These are phyloP conservation scores for Craterocephalus amniculus DNA, from an alignment of 2,797 vertebrate genomes.

Conservation along the genomic window DNA sequence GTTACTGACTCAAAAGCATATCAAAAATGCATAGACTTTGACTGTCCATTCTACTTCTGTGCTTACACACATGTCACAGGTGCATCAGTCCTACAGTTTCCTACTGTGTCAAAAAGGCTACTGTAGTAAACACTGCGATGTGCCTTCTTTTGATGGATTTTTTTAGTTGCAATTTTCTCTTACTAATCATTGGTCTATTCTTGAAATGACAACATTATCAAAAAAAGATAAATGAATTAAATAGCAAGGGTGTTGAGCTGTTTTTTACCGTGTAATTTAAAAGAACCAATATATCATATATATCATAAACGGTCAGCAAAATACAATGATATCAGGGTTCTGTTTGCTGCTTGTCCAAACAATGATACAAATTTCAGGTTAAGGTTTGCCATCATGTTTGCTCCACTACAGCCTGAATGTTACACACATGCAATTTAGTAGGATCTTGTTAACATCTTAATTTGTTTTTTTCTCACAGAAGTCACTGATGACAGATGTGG, in stretches of 20 bases:
- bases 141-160: too few relatives aligned
- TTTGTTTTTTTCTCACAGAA: slow-evolving; percentile 1
- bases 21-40: too few relatives aligned
- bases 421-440: slow-evolving; percentile 1
- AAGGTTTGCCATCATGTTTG: not conserved
- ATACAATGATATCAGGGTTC: not conserved
- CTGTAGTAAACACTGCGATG: too few relatives aligned
- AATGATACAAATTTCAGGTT: not conserved
- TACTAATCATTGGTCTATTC: too few relatives aligned
- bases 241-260: too few relatives aligned
- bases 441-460: slow-evolving; percentile 12
- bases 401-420: not conserved
- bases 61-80: too few relatives aligned
- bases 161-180: not conserved
- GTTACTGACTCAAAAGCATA: too few relatives aligned
- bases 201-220: not conserved
- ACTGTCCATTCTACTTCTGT: too few relatives aligned
- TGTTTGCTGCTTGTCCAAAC: not conserved
- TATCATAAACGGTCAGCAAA: not conserved
- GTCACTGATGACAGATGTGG: not conserved
- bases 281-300: not conserved
- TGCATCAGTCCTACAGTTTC: too few relatives aligned
- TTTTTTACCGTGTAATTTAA: too few relatives aligned
- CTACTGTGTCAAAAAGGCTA: too few relatives aligned
- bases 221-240: not conserved